Evolutionary conservation across 2,113 vertebrate genomes (phyloP).

Genomic region (Falco punctatus): DNA sequence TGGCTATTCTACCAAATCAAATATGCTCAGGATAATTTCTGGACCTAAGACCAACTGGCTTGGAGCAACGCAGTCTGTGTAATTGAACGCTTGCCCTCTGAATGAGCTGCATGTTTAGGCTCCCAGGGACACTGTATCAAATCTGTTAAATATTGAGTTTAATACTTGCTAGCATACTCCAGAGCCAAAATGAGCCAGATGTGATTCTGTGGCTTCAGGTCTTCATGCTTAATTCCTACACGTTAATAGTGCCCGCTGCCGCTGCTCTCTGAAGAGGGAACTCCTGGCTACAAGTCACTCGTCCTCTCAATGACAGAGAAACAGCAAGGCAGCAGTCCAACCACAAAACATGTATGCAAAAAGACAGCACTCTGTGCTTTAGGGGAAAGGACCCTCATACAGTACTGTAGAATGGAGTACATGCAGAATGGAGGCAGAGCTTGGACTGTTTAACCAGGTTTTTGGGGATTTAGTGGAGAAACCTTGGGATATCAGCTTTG

Average conservation of each 20-base stretch:
- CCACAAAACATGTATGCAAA: background rate
- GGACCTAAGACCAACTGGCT: background rate
- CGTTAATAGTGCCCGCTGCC: background rate
- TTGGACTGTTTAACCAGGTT: background rate
- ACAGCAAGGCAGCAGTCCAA: background rate
- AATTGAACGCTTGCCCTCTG: accelerated
- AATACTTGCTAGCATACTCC: background rate
- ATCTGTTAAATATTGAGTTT: background rate
- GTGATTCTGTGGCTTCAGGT: background rate
- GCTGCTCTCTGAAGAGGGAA: background rate
- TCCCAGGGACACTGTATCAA: background rate
- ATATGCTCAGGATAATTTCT: background rate
- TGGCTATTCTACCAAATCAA: background rate
- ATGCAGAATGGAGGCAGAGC: background rate
- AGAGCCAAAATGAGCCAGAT: background rate
- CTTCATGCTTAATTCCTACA: background rate
- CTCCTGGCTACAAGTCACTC: background rate
- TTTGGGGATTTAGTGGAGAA: background rate
- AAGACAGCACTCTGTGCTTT: background rate
- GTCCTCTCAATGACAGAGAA: background rate
- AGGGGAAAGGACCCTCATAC: background rate
- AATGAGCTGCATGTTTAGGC: background rate
- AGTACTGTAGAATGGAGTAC: background rate
- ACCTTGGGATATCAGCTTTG: background rate
- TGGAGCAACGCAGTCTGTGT: background rate